A percentile compares a stretch with the other conserved stretches of the same genome.
Evolutionary conservation across 2,113 vertebrate genomes (phyloP).

Genomic region (Pteronura brasiliensis): DNA sequence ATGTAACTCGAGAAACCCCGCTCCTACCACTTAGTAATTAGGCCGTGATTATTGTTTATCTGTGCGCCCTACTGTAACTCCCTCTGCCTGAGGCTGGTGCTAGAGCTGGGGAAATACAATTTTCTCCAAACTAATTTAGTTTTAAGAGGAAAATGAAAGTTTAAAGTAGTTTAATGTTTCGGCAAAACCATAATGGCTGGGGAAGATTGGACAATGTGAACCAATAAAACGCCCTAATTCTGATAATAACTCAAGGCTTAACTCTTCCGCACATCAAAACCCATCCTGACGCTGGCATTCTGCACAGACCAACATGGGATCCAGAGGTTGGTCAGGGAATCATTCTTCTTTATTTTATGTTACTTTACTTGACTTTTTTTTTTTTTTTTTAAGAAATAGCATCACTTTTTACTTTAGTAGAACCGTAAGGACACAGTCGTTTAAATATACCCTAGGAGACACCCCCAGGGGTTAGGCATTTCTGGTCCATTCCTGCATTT

Average conservation of each 20-base stretch:
- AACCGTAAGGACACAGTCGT: slow-evolving; percentile 42
- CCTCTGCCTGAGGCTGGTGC: slow-evolving; percentile 80
- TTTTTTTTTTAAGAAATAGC: neutral
- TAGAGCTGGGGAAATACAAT: slow-evolving; percentile 80
- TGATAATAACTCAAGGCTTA: slow-evolving; percentile 84
- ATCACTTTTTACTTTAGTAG: slow-evolving; percentile 47
- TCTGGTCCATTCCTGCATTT: neutral
- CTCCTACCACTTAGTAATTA: slow-evolving; percentile 83
- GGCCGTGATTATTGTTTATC: slow-evolving; percentile 84
- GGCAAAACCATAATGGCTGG: slow-evolving; percentile 80
- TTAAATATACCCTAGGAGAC: neutral
- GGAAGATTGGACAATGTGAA: slow-evolving; percentile 78
- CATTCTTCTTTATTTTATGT: slow-evolving; percentile 5
- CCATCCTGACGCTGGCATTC: slow-evolving; percentile 34
- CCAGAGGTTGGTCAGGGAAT: neutral
- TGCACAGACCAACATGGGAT: slow-evolving; percentile 37
- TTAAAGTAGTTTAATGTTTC: slow-evolving; percentile 86
- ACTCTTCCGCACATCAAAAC: slow-evolving; percentile 74
- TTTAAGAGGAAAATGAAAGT: slow-evolving; percentile 87
- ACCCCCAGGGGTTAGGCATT: neutral
- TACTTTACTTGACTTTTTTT: neutral
- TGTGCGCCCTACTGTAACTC: slow-evolving; percentile 82
- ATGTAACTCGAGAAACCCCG: slow-evolving; percentile 67
- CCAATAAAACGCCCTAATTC: slow-evolving; percentile 82
- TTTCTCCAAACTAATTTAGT: slow-evolving; percentile 83